phyloP scores from a whole-genome alignment of 1,140 invertebrate genomes.

The Potamilus streckersoni region DNA sequence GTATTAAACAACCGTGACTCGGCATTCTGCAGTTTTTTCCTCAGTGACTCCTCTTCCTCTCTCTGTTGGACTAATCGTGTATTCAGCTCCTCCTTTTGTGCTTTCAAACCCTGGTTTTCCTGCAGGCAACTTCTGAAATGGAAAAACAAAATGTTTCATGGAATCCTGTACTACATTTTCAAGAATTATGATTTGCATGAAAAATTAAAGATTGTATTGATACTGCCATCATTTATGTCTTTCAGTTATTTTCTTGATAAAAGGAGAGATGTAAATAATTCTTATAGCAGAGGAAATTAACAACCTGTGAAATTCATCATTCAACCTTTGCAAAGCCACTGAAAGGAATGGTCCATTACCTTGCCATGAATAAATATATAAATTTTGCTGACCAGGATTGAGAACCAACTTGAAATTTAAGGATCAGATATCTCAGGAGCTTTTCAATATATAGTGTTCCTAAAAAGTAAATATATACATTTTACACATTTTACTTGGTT shows the following conservation, averaged over 20 bases:
- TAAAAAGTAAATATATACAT: not conserved
- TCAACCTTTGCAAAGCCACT: too few species aligned
- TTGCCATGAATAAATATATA: too few species aligned
- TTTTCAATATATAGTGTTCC: too few species aligned
- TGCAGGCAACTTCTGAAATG: constrained; percentile 44
- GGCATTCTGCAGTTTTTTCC: constrained; percentile 49
- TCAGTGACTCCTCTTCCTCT: constrained; percentile 53
- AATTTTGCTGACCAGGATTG: too few species aligned
- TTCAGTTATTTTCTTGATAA: not conserved
- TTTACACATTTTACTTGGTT: not conserved
- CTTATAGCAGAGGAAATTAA: not conserved
- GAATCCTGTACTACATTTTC: not conserved
- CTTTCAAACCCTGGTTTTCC: constrained; percentile 52
- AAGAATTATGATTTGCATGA: not conserved
- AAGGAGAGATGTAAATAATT: not conserved
- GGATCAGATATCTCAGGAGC: too few species aligned
- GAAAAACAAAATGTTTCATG: not conserved
- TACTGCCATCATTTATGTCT: not conserved
- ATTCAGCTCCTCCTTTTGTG: constrained; percentile 50
- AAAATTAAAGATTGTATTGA: not conserved
- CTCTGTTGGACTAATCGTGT: constrained; percentile 50
- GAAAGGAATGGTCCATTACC: too few species aligned
- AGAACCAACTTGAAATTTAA: too few species aligned
- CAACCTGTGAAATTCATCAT: too few species aligned
- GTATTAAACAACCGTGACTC: constrained; percentile 47